Conservation (phyloP, 2,797 vertebrate genomes). For the Parauchenoglanis punctatus region DNA sequence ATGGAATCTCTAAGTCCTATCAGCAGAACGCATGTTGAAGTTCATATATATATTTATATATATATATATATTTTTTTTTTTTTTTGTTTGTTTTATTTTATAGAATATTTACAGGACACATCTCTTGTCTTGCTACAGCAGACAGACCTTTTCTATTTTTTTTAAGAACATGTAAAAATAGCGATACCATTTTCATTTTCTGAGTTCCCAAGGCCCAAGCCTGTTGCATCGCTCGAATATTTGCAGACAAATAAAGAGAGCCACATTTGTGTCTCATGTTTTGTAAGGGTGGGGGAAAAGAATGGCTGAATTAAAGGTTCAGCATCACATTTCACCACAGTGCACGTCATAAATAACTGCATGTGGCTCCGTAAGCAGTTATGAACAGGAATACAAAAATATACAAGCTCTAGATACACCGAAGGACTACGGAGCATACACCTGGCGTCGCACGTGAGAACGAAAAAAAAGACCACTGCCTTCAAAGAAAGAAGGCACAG, state of each 20-base stretch:
- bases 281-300: slow-evolving; percentile 48
- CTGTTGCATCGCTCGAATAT: slow-evolving; percentile 8
- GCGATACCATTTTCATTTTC: slow-evolving; percentile 72
- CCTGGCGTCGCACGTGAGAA: not conserved
- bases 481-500: slow-evolving; percentile 7
- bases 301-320: slow-evolving; percentile 53
- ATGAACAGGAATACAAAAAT: slow-evolving; percentile 71
- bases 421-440: slow-evolving; percentile 47
- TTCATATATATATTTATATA: slow-evolving; percentile 17
- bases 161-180: slow-evolving; percentile 77
- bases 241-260: slow-evolving; percentile 3
- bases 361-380: slow-evolving; percentile 62
- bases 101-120: slow-evolving; percentile 40
- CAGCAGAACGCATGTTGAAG: slow-evolving; percentile 14
- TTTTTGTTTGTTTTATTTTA: not conserved
- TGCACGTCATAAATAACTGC: slow-evolving; percentile 67
- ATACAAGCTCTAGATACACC: slow-evolving; percentile 67
- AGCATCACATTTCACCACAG: slow-evolving; percentile 52
- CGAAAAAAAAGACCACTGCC: not conserved
- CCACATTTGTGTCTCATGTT: slow-evolving; percentile 10
- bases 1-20: slow-evolving; percentile 16
- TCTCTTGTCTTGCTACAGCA: slow-evolving; percentile 78
- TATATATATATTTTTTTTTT: not conserved
- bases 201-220: slow-evolving; percentile 58
- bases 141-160: slow-evolving; percentile 48